Evolutionary conservation across 2,113 vertebrate species (phyloP).

Genomic region (Dinomys branickii): DNA sequence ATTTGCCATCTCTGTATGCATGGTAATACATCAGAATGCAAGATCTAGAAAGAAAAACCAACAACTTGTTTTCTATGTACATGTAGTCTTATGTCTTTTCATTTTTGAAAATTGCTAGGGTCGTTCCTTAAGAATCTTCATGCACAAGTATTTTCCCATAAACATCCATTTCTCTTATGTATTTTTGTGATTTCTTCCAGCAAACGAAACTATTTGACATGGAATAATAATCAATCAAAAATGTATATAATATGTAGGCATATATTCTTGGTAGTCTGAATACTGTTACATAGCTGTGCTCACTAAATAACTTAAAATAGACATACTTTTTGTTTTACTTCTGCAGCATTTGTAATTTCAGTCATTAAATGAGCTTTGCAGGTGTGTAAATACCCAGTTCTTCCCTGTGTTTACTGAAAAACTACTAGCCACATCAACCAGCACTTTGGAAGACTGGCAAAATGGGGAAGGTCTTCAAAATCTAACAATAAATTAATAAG

Average conservation of each 20-base stretch:
- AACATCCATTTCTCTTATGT: conserved; percentile 27
- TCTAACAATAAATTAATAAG: conserved; percentile 80
- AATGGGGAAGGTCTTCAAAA: conserved; percentile 74
- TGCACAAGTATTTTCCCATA: conserved; percentile 68
- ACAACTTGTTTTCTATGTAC: not conserved
- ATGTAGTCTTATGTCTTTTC: not conserved
- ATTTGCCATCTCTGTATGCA: not conserved
- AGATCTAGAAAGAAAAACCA: conserved; percentile 24
- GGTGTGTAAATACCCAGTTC: conserved; percentile 87
- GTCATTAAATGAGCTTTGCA: conserved; percentile 87
- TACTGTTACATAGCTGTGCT: conserved; percentile 83
- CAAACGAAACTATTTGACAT: conserved; percentile 82
- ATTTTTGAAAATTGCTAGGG: not conserved
- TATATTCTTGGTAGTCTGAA: conserved; percentile 78
- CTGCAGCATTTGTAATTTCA: conserved; percentile 84
- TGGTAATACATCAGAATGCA: not conserved
- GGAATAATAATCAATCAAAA: conserved; percentile 83
- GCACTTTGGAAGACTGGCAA: conserved; percentile 75
- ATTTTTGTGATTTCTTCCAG: conserved; percentile 77
- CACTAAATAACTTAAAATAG: conserved; percentile 84
- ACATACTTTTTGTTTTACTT: conserved; percentile 85
- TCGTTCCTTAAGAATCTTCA: conserved; percentile 32
- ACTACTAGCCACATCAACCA: conserved; percentile 83
- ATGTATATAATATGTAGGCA: conserved; percentile 79
- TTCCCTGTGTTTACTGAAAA: conserved; percentile 82